Conservation (phyloP, 2,797 vertebrate species). For the Pangasius krempfi region DNA sequence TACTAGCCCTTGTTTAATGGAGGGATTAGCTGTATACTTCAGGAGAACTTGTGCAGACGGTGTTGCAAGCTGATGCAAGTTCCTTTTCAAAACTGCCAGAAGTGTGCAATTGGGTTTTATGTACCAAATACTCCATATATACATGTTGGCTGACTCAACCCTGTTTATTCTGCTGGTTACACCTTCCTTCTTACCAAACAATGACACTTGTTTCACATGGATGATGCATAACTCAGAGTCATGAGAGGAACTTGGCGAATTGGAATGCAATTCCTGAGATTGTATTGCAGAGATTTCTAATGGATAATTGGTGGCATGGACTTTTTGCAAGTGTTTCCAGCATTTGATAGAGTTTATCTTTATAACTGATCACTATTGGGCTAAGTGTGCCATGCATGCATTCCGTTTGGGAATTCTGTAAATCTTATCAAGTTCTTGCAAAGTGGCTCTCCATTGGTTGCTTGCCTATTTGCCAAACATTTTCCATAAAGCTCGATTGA, state of each 20-base stretch:
- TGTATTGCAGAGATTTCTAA: neutral
- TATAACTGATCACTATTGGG: neutral
- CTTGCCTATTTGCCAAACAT: neutral
- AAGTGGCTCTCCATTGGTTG: neutral
- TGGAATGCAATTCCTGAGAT: neutral
- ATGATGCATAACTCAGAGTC: neutral
- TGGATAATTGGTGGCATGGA: neutral
- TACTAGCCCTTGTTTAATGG: neutral
- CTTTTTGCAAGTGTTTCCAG: constrained; percentile 3
- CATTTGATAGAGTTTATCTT: neutral
- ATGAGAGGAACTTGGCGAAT: neutral
- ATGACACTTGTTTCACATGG: neutral
- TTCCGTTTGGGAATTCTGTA: neutral
- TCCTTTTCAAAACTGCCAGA: neutral
- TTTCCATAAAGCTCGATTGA: neutral
- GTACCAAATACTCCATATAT: neutral
- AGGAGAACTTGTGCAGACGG: neutral
- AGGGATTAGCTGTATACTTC: neutral
- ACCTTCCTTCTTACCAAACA: neutral
- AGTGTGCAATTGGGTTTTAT: neutral
- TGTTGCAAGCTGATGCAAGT: constrained; percentile 1
- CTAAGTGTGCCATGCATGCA: neutral
- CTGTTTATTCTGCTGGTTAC: neutral
- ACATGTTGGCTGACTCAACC: neutral
- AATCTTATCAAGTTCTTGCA: neutral